phyloP scores from a whole-genome alignment of 2,797 vertebrate genomes.

The Danionella dracula region DNA sequence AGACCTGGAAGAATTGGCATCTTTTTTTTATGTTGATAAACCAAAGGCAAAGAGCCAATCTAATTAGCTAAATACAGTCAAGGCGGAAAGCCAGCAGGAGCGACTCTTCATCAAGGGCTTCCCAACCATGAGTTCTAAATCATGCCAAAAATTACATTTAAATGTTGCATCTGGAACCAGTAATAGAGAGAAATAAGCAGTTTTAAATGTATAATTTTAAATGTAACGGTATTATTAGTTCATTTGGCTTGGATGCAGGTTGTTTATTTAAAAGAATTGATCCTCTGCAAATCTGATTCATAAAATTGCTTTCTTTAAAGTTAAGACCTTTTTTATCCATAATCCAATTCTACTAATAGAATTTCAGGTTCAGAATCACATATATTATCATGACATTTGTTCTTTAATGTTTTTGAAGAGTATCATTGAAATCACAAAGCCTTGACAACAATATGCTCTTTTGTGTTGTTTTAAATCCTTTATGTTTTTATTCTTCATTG shows the following conservation, averaged over 20 bases:
- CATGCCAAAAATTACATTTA: constrained; percentile 34
- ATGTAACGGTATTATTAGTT: constrained; percentile 13
- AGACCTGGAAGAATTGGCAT: constrained; percentile 34
- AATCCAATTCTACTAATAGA: no score
- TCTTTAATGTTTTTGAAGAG: no score
- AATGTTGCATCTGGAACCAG: constrained; percentile 39
- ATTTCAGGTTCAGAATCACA: no score
- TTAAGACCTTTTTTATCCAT: no score
- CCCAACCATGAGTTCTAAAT: constrained; percentile 33
- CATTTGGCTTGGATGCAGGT: neutral
- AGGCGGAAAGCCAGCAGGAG: constrained; percentile 34
- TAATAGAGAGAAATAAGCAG: constrained; percentile 19
- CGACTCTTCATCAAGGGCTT: constrained; percentile 34
- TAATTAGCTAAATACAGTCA: constrained; percentile 44
- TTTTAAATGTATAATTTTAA: no score
- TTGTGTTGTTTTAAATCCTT: no score
- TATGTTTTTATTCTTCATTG: no score
- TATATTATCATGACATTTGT: no score
- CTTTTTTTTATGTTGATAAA: constrained; percentile 45
- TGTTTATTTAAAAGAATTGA: constrained; percentile 11
- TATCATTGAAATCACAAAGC: no score
- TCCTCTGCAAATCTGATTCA: neutral
- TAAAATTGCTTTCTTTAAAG: no score
- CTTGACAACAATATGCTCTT: no score
- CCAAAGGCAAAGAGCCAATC: constrained; percentile 42